Evolutionary conservation across 2,113 vertebrate genomes (phyloP).

Genomic region (Conger conger): DNA sequence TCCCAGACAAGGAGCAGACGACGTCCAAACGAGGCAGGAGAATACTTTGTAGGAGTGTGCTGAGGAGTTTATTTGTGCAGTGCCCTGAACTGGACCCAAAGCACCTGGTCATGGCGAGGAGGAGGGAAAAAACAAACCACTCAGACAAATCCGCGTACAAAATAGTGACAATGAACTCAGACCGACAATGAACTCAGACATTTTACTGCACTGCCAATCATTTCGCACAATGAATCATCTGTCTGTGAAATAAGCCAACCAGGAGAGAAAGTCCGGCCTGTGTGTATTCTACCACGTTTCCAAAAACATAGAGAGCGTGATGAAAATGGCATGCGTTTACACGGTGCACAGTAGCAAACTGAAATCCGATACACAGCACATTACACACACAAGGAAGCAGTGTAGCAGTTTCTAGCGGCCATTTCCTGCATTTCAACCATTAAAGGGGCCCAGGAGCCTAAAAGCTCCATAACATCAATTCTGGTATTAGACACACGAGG

Average conservation of each 20-base stretch:
- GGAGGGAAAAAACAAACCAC: not conserved
- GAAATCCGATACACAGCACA: not conserved
- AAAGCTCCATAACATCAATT: slow-evolving; percentile 22
- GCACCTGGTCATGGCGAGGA: not conserved
- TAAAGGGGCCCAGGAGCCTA: not conserved
- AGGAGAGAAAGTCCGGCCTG: not conserved
- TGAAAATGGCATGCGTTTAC: slow-evolving; percentile 21
- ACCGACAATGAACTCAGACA: not conserved
- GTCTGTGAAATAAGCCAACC: slow-evolving; percentile 4
- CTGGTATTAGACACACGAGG: slow-evolving; percentile 1
- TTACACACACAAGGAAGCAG: not conserved
- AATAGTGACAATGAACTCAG: not conserved
- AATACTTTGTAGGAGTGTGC: not conserved
- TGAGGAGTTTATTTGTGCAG: not conserved
- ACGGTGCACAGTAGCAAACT: not conserved
- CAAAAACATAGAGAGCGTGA: not conserved
- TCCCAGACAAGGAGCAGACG: not conserved
- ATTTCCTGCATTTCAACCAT: slow-evolving; percentile 16
- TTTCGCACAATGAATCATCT: not conserved
- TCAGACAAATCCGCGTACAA: not conserved
- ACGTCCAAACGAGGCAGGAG: not conserved
- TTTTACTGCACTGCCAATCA: not conserved
- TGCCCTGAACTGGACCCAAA: not conserved
- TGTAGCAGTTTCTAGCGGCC: not conserved
- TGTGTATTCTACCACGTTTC: not conserved